A percentile compares a stretch with the other conserved stretches of the same genome.
phyloP scores from a whole-genome alignment of 1,140 invertebrate species.

The Hyphantria cunea region DNA sequence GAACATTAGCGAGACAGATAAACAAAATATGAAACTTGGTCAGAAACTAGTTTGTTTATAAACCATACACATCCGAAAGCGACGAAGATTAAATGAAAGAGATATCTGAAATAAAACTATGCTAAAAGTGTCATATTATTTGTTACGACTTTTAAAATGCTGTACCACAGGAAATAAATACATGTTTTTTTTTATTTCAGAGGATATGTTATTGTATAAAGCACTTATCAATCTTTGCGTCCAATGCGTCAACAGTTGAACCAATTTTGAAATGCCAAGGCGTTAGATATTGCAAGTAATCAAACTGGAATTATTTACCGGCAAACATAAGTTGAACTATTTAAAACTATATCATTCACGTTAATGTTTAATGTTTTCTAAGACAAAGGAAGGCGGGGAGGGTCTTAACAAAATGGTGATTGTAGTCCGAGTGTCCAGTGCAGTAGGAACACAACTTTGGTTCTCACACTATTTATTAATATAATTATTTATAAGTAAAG shows the following conservation, averaged over 20 bases:
- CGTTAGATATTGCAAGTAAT: conserved; percentile 14
- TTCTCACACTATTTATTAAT: conserved; percentile 38
- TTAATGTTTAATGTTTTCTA: neutral
- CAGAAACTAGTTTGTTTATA: too few relatives aligned
- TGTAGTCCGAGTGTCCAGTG: conserved; percentile 23
- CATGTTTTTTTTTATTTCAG: too few relatives aligned
- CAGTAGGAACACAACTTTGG: conserved; percentile 8
- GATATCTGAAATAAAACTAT: too few relatives aligned
- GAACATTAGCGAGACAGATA: too few relatives aligned
- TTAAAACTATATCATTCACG: conserved; percentile 1
- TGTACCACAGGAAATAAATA: too few relatives aligned
- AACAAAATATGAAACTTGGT: too few relatives aligned
- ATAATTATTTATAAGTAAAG: conserved; percentile 32
- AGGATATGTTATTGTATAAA: neutral
- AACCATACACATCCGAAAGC: too few relatives aligned
- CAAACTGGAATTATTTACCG: conserved; percentile 28
- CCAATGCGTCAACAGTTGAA: conserved; percentile 22
- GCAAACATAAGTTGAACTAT: conserved; percentile 13
- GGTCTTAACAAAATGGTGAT: conserved; percentile 16
- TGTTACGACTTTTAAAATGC: too few relatives aligned
- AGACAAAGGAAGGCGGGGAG: neutral
- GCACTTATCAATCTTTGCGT: conserved; percentile 26
- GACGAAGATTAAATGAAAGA: too few relatives aligned
- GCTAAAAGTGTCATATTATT: too few relatives aligned
- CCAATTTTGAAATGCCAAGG: conserved; percentile 36